Evolutionary conservation across 2,888 invertebrate genomes (phyloP).

Genomic region (Hecatera dysodea): DNA sequence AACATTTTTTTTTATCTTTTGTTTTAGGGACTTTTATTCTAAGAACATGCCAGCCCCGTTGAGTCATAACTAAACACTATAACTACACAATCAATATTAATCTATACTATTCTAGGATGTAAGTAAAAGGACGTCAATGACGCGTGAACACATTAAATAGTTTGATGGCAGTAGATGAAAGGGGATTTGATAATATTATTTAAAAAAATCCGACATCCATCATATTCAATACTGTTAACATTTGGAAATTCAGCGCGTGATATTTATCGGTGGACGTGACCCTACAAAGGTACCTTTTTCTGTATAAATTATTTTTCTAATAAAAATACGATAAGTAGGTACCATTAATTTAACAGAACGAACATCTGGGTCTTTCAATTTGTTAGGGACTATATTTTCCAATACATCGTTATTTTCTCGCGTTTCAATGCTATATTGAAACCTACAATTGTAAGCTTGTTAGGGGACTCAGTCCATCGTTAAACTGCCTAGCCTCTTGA

Average conservation of each 20-base stretch:
- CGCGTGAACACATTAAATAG: no score
- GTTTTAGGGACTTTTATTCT: no score
- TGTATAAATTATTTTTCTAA: conserved; percentile 35
- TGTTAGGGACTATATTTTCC: background rate
- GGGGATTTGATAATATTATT: no score
- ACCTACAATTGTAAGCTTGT: background rate
- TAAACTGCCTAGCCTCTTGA: conserved; percentile 10
- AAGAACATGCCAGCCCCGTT: no score
- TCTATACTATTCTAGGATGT: no score
- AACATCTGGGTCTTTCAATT: conserved; percentile 9
- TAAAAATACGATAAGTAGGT: conserved; percentile 7
- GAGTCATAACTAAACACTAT: no score
- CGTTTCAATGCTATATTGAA: background rate
- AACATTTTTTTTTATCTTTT: no score
- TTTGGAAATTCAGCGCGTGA: background rate
- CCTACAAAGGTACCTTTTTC: conserved; percentile 6
- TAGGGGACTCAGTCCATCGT: conserved; percentile 8
- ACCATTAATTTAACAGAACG: conserved; percentile 16
- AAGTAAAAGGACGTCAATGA: no score
- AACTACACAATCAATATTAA: no score
- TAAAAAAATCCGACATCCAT: no score
- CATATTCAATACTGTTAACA: no score
- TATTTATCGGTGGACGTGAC: conserved; percentile 32
- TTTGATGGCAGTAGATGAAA: no score
- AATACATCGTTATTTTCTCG: conserved; percentile 25